phyloP scores from a whole-genome alignment of 2,113 vertebrate species.

The Pitta sordida region DNA sequence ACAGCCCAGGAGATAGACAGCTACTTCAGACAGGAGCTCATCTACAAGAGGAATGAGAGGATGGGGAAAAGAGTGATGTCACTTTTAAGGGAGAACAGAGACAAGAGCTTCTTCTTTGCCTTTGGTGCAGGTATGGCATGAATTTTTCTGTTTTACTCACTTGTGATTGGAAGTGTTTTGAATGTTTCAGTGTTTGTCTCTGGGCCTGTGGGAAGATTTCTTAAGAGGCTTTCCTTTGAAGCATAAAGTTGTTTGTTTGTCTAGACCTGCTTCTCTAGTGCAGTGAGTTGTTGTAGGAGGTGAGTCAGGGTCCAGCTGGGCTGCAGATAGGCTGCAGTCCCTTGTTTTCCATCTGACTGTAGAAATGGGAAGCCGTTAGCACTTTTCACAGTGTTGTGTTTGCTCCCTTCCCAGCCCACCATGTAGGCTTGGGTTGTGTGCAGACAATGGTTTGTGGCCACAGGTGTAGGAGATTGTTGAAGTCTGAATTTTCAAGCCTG shows the following conservation, averaged over 20 bases:
- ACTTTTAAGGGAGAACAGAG: constrained; percentile 83
- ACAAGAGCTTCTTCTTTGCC: constrained; percentile 95
- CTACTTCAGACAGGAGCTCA: constrained; percentile 97
- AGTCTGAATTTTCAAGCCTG: background rate
- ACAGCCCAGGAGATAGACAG: constrained; percentile 95
- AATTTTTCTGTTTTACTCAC: background rate
- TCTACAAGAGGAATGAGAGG: constrained; percentile 97
- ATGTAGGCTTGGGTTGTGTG: background rate
- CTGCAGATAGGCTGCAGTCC: background rate
- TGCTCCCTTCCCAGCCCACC: background rate
- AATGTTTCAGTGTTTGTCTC: background rate
- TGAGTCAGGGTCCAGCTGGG: background rate
- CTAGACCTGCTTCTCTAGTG: background rate
- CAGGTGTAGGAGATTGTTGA: background rate
- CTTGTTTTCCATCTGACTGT: background rate
- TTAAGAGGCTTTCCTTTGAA: background rate
- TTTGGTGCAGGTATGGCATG: constrained; percentile 89
- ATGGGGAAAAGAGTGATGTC: constrained; percentile 92
- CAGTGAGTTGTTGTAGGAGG: background rate
- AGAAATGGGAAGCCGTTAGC: background rate
- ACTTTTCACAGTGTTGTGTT: rapidly evolving
- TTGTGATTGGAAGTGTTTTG: background rate
- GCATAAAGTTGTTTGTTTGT: background rate
- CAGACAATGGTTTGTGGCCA: background rate
- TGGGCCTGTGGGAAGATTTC: background rate